Evolutionary conservation across 2,888 invertebrate species (phyloP).

Genomic region (Apocheima hispidaria): DNA sequence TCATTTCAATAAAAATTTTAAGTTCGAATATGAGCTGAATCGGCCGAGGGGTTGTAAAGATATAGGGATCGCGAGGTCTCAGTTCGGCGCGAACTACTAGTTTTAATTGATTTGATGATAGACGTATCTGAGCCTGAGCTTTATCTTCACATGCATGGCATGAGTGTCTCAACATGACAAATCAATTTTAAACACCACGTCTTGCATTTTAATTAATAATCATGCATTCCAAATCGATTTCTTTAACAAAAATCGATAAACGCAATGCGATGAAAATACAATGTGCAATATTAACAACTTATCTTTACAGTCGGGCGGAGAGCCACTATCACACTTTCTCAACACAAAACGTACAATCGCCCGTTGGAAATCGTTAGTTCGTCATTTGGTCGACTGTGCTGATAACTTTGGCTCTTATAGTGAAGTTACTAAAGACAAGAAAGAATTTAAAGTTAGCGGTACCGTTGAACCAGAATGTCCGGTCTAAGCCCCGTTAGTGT

Average conservation of each 20-base stretch:
- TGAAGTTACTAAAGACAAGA: slow-evolving; percentile 40
- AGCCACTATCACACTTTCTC: background rate
- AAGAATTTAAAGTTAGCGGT: slow-evolving; percentile 75
- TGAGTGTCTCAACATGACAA: slow-evolving; percentile 11
- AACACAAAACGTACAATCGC: background rate
- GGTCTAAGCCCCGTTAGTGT: slow-evolving; percentile 74
- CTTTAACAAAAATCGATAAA: slow-evolving; percentile 22
- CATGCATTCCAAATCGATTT: slow-evolving; percentile 23
- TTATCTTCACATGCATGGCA: background rate
- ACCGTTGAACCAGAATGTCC: slow-evolving; percentile 78
- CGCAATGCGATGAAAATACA: slow-evolving; percentile 31
- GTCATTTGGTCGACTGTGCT: background rate
- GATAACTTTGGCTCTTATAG: slow-evolving; percentile 7
- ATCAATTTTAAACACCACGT: slow-evolving; percentile 28
- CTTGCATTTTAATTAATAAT: slow-evolving; percentile 18
- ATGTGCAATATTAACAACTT: slow-evolving; percentile 1
- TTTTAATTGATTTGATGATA: background rate
- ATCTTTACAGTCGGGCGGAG: background rate
- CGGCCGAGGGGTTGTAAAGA: too few species aligned
- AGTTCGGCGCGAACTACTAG: too few species aligned
- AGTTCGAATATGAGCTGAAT: too few species aligned
- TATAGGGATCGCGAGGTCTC: too few species aligned
- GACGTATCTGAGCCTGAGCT: too few species aligned
- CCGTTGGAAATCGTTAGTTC: background rate
- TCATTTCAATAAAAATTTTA: too few species aligned